These are phyloP conservation scores for Mionectes olivaceus DNA, from an alignment of 2,797 vertebrate genomes.

Conservation along the genomic window DNA sequence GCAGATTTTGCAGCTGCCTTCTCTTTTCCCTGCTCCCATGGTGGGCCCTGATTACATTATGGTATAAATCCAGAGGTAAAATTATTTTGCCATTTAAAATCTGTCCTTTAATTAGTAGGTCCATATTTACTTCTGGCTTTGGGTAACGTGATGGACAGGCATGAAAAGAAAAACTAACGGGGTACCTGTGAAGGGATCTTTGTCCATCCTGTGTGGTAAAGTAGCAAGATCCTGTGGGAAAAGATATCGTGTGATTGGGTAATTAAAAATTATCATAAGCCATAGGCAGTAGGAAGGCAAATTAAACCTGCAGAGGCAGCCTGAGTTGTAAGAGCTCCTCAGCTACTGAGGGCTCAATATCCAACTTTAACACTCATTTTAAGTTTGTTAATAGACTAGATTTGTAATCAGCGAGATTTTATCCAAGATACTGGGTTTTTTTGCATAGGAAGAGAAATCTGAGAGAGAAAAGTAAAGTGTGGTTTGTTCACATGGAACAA, in stretches of 20 bases:
- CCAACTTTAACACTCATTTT: neutral
- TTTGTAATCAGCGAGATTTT: neutral
- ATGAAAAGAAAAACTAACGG: neutral
- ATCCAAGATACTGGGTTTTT: neutral
- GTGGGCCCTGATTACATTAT: neutral
- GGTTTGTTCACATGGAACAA: neutral
- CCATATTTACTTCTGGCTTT: neutral
- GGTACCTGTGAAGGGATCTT: conserved; percentile 15
- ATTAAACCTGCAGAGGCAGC: conserved; percentile 40
- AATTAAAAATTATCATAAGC: conserved; percentile 70
- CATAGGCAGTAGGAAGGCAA: conserved; percentile 47
- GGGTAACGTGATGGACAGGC: neutral
- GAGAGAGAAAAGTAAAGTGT: neutral
- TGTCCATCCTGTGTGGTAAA: conserved; percentile 5
- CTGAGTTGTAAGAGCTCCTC: neutral
- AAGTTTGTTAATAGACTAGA: neutral
- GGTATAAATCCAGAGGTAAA: neutral
- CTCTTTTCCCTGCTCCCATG: neutral
- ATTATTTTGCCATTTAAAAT: neutral
- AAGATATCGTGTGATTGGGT: conserved; percentile 43
- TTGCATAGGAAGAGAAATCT: neutral
- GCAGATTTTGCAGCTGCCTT: neutral
- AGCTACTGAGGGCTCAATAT: neutral
- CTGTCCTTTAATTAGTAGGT: neutral
- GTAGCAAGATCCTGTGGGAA: conserved; percentile 39